Conservation (phyloP, 2,797 vertebrate species). For the Odontamblyopus rebecca region DNA sequence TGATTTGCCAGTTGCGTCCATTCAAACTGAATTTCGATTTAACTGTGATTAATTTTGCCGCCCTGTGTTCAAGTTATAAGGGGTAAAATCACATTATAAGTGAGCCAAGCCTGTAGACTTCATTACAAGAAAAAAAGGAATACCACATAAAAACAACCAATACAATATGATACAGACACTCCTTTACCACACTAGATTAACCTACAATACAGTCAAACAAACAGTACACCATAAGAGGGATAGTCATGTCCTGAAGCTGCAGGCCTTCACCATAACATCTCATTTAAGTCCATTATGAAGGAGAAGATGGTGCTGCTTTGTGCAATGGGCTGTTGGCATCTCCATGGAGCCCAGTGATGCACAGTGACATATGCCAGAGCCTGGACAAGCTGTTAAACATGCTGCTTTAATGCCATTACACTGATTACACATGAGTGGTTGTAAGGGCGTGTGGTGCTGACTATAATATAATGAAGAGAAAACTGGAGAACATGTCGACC, state of each 20-base stretch:
- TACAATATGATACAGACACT: not conserved
- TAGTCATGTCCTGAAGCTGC: conserved; percentile 16
- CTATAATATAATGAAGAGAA: conserved; percentile 28
- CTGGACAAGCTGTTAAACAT: conserved; percentile 45
- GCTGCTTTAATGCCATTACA: conserved; percentile 37
- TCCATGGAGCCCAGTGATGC: conserved; percentile 28
- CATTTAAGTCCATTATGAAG: conserved; percentile 29
- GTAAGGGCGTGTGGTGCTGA: conserved; percentile 15
- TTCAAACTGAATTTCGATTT: too few species aligned
- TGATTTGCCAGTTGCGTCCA: too few species aligned
- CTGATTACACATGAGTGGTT: conserved; percentile 42
- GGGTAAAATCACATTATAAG: not conserved
- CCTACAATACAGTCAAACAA: conserved; percentile 39
- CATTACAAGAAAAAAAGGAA: not conserved
- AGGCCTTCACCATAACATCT: conserved; percentile 22
- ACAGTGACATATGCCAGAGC: conserved; percentile 27
- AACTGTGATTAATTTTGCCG: too few species aligned
- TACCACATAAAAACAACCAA: not conserved
- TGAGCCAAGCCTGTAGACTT: not conserved
- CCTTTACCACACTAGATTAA: conserved; percentile 37
- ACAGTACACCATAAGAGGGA: conserved; percentile 12
- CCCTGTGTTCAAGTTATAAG: too few species aligned
- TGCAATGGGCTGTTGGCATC: conserved; percentile 24
- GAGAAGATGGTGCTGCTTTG: conserved; percentile 20
- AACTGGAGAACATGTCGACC: conserved; percentile 20